Percentiles rank a stretch among this genome's conserved stretches.
phyloP scores from a whole-genome alignment of 2,888 invertebrate genomes.

The Drosophila anceps region DNA sequence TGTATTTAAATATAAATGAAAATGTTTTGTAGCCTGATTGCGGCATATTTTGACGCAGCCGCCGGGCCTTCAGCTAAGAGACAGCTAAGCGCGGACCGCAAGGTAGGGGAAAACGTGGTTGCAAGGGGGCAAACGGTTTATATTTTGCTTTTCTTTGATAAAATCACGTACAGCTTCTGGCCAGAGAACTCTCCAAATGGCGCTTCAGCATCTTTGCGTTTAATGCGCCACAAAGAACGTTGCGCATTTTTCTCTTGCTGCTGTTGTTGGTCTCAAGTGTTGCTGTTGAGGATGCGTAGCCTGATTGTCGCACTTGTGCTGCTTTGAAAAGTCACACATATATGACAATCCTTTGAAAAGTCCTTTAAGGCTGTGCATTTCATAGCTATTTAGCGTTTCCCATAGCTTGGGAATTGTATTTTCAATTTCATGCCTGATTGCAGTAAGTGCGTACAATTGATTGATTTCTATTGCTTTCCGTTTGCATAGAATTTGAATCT shows the following conservation, averaged over 20 bases:
- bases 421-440: conserved; percentile 59
- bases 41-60: conserved; percentile 80
- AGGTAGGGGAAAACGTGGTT: not conserved
- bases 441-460: conserved; percentile 3
- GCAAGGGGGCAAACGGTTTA: conserved; percentile 4
- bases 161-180: conserved; percentile 78
- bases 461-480: conserved; percentile 3
- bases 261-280: conserved; percentile 29
- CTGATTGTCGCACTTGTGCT: conserved; percentile 42
- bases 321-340: conserved; percentile 30
- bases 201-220: conserved; percentile 66
- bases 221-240: conserved; percentile 63
- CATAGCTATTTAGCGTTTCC: conserved; percentile 51
- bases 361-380: conserved; percentile 49
- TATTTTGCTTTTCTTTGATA: conserved; percentile 72
- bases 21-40: conserved; percentile 80
- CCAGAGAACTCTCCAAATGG: conserved; percentile 62
- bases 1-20: conserved; percentile 79
- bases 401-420: conserved; percentile 31
- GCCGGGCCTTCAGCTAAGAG: conserved; percentile 58
- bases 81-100: conserved; percentile 27
- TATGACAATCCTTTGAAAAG: conserved; percentile 21
- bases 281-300: conserved; percentile 37
- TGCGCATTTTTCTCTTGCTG: conserved; percentile 54
- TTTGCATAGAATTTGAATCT: not conserved